Percentiles rank a stretch among this genome's conserved stretches.
Conservation (phyloP, 2,888 invertebrate species). For the Euplexia lucipara region DNA sequence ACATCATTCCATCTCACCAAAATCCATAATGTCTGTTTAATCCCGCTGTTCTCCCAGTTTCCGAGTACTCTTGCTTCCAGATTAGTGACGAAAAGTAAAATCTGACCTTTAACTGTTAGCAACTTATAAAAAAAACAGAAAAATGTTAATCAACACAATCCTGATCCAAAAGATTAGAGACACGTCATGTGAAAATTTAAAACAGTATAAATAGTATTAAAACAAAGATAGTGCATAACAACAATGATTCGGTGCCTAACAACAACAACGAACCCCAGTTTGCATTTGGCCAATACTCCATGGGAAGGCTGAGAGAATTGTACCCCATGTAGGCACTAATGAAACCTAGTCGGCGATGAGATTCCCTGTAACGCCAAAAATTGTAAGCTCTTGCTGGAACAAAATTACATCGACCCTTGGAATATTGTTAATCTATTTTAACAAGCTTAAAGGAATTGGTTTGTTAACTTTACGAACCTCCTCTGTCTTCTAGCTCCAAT, state of each 20-base stretch:
- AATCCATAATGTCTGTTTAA: conserved; percentile 27
- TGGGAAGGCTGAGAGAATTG: conserved; percentile 89
- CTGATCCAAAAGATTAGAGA: conserved; percentile 57
- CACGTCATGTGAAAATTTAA: conserved; percentile 37
- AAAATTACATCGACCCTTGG: conserved; percentile 85
- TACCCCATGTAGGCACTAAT: conserved; percentile 89
- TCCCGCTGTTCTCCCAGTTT: conserved; percentile 24
- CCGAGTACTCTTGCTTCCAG: conserved; percentile 20
- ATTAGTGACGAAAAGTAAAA: conserved; percentile 53
- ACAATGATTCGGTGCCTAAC: conserved; percentile 76
- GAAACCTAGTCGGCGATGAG: conserved; percentile 82
- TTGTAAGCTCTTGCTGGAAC: conserved; percentile 91
- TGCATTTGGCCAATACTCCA: conserved; percentile 91
- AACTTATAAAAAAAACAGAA: conserved; percentile 20
- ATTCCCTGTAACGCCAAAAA: conserved; percentile 91
- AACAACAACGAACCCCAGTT: conserved; percentile 92
- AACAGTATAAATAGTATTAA: conserved; percentile 63
- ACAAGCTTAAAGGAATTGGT: conserved; percentile 19
- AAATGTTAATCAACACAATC: conserved; percentile 56
- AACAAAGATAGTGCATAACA: conserved; percentile 69
- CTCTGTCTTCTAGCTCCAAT: conserved; percentile 92
- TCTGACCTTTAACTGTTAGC: conserved; percentile 38
- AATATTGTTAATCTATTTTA: conserved; percentile 72
- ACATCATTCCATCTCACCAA: conserved; percentile 14
- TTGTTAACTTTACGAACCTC: conserved; percentile 88